These are phyloP conservation scores for Brachionus paranguensis DNA, from an alignment of 1,140 invertebrate species.

Conservation along the genomic window DNA sequence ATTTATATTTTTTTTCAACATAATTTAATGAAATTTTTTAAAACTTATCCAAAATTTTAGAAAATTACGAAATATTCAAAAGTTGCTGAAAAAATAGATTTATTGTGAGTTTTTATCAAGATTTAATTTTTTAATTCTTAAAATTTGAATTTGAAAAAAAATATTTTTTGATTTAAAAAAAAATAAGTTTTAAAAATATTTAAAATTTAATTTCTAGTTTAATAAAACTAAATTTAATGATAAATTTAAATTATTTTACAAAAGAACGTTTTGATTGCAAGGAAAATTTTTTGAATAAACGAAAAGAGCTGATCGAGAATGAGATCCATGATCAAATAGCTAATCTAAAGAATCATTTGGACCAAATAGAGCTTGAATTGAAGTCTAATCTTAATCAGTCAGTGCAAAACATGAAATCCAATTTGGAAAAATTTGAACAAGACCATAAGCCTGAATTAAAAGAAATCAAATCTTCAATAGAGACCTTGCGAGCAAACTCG, in stretches of 20 bases:
- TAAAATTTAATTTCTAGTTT: no score
- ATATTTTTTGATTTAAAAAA: no score
- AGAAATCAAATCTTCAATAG: not conserved
- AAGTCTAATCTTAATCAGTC: not conserved
- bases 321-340: slow-evolving; percentile 11
- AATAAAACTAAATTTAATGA: not conserved
- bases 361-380: not conserved
- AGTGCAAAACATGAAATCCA: not conserved
- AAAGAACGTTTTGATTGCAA: not conserved
- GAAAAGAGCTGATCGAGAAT: not conserved
- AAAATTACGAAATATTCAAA: no score
- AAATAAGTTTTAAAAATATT: no score
- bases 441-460: not conserved
- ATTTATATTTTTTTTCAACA: no score
- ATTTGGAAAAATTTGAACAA: slow-evolving; percentile 27
- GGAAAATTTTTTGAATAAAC: not conserved
- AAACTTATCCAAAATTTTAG: no score
- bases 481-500: not conserved
- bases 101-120: no score
- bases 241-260: not conserved
- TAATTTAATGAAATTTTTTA: no score
- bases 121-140: no score
- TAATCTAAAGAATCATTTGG: slow-evolving; percentile 9
- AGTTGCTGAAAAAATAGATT: no score
- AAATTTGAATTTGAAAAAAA: no score